A percentile compares a stretch with the other conserved stretches of the same genome.
phyloP scores from a whole-genome alignment of 2,797 vertebrate genomes.

The Sebastes nivosus region DNA sequence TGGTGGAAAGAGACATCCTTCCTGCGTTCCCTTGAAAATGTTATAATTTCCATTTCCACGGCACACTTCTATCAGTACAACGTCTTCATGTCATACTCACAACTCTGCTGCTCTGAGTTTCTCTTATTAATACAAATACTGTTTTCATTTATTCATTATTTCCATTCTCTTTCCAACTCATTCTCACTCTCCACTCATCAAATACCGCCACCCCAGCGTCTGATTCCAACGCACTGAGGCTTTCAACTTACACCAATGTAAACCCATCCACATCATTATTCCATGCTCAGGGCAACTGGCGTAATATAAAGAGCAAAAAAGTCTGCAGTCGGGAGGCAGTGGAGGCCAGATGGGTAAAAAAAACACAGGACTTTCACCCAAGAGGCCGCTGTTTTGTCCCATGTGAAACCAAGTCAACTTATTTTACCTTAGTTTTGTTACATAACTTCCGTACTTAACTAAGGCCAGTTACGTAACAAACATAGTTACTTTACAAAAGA shows the following conservation, averaged over 20 bases:
- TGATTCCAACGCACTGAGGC: background rate
- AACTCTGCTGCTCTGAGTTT: background rate
- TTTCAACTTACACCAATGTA: background rate
- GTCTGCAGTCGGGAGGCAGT: too few species aligned
- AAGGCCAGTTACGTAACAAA: too few species aligned
- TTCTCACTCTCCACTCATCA: background rate
- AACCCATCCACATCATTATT: background rate
- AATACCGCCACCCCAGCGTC: background rate
- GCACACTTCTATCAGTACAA: background rate
- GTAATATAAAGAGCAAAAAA: too few species aligned
- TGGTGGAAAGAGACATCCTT: background rate
- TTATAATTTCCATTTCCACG: background rate
- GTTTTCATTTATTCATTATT: background rate
- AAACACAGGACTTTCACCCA: too few species aligned
- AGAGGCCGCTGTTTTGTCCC: too few species aligned
- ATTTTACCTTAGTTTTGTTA: too few species aligned
- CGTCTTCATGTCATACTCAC: background rate
- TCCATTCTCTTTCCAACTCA: background rate
- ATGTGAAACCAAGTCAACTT: too few species aligned
- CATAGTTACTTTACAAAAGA: too few species aligned
- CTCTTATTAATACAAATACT: background rate
- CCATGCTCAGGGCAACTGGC: too few species aligned
- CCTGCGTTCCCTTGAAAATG: background rate
- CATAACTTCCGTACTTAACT: too few species aligned
- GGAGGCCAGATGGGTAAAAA: too few species aligned